Conservation (phyloP, 2,888 invertebrate species). For the Lochmaea capreae region DNA sequence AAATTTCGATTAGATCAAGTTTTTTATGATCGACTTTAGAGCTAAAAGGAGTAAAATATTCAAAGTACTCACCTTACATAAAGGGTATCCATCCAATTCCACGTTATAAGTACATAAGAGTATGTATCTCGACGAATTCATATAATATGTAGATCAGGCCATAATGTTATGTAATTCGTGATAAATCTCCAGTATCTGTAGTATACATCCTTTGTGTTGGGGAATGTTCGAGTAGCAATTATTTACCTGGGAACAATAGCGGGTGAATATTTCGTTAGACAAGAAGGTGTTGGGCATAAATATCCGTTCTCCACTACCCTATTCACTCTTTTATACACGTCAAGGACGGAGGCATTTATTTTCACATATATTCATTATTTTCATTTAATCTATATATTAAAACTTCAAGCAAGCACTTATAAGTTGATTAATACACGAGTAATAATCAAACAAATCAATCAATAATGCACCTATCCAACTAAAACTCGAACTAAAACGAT, state of each 20-base stretch:
- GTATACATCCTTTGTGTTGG: constrained; percentile 52
- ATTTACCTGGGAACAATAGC: constrained; percentile 56
- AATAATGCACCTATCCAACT: too few species aligned
- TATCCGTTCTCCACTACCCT: constrained; percentile 44
- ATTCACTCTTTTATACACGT: constrained; percentile 12
- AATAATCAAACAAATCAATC: too few species aligned
- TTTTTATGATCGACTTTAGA: background rate
- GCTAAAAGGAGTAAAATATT: background rate
- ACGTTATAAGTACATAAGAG: constrained; percentile 16
- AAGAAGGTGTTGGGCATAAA: constrained; percentile 53
- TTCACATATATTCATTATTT: background rate
- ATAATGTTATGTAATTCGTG: constrained; percentile 54
- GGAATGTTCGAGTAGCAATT: constrained; percentile 57
- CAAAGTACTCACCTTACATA: background rate
- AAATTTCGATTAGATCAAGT: too few species aligned
- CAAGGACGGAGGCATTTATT: constrained; percentile 5
- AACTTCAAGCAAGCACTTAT: too few species aligned
- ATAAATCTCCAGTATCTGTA: constrained; percentile 55
- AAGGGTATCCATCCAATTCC: constrained; percentile 5
- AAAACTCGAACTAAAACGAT: too few species aligned
- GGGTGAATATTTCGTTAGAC: constrained; percentile 57
- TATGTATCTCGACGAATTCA: constrained; percentile 37
- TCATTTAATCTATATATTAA: too few species aligned
- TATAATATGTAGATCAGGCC: constrained; percentile 50
- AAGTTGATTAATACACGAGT: too few species aligned